phyloP scores from a whole-genome alignment of 2,797 vertebrate genomes.

The Malacoctenus gilli region DNA sequence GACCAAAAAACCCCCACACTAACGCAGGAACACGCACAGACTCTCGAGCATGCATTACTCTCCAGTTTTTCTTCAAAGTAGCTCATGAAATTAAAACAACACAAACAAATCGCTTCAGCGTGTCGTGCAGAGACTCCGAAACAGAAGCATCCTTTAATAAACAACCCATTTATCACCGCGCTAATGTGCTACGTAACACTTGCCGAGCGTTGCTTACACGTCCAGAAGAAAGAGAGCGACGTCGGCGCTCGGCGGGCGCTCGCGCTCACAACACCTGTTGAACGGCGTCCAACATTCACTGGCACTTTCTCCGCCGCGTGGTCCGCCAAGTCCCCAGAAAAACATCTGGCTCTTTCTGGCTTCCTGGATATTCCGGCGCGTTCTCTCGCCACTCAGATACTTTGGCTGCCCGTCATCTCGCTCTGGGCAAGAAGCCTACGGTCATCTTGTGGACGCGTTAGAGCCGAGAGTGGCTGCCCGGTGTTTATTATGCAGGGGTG shows the following conservation, averaged over 20 bases:
- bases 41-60: background rate
- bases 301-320: conserved; percentile 20
- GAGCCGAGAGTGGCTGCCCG: conserved; percentile 30
- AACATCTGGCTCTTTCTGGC: conserved; percentile 64
- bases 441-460: conserved; percentile 41
- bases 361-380: conserved; percentile 51
- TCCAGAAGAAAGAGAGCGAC: conserved; percentile 34
- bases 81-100: conserved; percentile 6
- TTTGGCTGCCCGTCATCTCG: conserved; percentile 57
- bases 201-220: conserved; percentile 35
- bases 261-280: conserved; percentile 55
- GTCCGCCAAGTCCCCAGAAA: conserved; percentile 55
- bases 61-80: background rate
- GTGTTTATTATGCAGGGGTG: conserved; percentile 20
- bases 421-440: conserved; percentile 55
- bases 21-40: background rate
- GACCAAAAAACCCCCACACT: background rate
- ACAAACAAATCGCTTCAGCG: conserved; percentile 1
- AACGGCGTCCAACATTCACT: conserved; percentile 51
- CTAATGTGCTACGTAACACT: conserved; percentile 38
- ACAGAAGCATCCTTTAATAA: conserved; percentile 5
- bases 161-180: conserved; percentile 20
- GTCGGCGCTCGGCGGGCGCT: conserved; percentile 14
- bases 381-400: conserved; percentile 62
- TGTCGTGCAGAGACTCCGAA: background rate